phyloP scores from a whole-genome alignment of 2,888 invertebrate species.

The Trypoxylon attenuatum region DNA sequence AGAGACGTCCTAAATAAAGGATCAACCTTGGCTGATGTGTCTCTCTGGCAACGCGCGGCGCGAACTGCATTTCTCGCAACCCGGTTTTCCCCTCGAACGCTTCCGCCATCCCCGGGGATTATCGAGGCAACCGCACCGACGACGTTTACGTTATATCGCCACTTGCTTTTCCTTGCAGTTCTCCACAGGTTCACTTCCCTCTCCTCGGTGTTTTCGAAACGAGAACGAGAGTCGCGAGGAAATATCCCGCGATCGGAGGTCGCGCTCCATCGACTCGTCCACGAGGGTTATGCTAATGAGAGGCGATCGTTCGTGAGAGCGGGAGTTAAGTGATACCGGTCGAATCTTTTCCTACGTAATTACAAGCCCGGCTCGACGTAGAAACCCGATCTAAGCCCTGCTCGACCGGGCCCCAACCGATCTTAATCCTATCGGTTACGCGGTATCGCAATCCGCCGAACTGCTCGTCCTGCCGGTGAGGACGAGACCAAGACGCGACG shows the following conservation, averaged over 20 bases:
- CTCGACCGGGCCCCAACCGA: slow-evolving; percentile 47
- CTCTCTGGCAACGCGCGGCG: too few species aligned
- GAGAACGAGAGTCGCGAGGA: background rate
- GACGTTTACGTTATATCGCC: background rate
- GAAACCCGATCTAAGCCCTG: slow-evolving; percentile 54
- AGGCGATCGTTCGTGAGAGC: slow-evolving; percentile 45
- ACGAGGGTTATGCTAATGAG: slow-evolving; percentile 57
- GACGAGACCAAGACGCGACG: background rate
- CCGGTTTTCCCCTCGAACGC: slow-evolving; percentile 35
- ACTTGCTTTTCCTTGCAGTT: background rate
- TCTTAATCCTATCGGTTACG: slow-evolving; percentile 68
- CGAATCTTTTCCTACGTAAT: slow-evolving; percentile 52
- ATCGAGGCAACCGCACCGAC: slow-evolving; percentile 13
- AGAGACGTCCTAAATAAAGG: slow-evolving; percentile 31
- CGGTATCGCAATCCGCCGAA: slow-evolving; percentile 36
- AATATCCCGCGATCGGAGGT: background rate
- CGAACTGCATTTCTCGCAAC: slow-evolving; percentile 20
- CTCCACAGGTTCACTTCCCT: background rate
- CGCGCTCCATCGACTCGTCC: slow-evolving; percentile 26
- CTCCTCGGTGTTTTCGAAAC: too few species aligned
- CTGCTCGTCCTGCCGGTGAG: slow-evolving; percentile 10
- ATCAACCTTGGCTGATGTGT: slow-evolving; percentile 19
- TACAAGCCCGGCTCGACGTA: slow-evolving; percentile 39
- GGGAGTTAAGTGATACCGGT: slow-evolving; percentile 51
- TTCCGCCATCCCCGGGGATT: slow-evolving; percentile 29